Evolutionary conservation across 2,888 invertebrate species (phyloP).

Genomic region (Marronus borbonicus): DNA sequence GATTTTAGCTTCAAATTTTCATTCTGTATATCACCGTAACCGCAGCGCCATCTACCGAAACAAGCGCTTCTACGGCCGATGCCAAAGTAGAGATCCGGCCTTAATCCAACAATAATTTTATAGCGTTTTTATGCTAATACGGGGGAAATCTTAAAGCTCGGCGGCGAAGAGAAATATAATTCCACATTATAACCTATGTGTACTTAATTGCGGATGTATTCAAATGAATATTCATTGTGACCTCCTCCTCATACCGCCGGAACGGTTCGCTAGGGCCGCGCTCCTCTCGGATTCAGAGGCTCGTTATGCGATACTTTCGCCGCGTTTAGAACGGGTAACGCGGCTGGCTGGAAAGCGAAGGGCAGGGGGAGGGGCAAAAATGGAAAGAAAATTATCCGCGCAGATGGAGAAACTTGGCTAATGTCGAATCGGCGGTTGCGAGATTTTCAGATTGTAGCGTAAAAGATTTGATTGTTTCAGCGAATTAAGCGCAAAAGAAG

Average conservation of each 20-base stretch:
- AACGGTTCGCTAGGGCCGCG: constrained; percentile 3
- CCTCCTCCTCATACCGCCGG: constrained; percentile 15
- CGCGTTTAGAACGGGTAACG: neutral
- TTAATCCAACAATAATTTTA: constrained; percentile 66
- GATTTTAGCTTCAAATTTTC: no score
- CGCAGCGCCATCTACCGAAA: neutral
- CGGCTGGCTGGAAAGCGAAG: no score
- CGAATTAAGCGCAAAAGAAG: neutral
- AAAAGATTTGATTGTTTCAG: neutral
- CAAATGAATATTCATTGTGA: constrained; percentile 58
- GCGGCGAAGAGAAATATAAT: constrained; percentile 59
- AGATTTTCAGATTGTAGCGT: constrained; percentile 1
- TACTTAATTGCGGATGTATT: constrained; percentile 61
- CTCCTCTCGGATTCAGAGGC: constrained; percentile 15
- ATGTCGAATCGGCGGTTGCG: constrained; percentile 7
- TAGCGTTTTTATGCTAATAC: constrained; percentile 66
- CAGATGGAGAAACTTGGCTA: constrained; percentile 16
- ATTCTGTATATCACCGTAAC: neutral
- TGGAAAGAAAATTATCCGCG: constrained; percentile 20
- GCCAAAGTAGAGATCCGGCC: constrained; percentile 49
- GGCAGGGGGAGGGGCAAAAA: neutral
- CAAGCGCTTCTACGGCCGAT: constrained; percentile 22
- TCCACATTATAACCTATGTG: constrained; percentile 62
- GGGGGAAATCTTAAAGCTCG: constrained; percentile 61
- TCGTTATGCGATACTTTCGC: constrained; percentile 20